Conservation (phyloP, 2,888 invertebrate genomes). For the Rapana venosa region DNA sequence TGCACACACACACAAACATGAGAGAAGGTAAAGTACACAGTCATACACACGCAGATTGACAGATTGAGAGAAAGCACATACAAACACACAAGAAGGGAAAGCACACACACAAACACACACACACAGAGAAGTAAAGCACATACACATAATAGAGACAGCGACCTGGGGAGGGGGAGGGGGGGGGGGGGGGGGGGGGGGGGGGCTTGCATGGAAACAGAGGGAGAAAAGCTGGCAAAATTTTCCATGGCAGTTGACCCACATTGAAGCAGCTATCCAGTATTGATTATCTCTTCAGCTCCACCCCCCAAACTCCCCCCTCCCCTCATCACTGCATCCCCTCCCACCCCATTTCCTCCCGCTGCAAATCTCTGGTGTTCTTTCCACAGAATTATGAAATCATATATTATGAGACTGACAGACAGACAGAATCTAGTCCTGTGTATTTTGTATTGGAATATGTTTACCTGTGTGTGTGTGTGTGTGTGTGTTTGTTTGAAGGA, state of each 20-base stretch:
- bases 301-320: background rate
- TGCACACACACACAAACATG: too few relatives aligned
- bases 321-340: background rate
- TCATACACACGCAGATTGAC: too few relatives aligned
- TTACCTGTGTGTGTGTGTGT: background rate
- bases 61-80: too few relatives aligned
- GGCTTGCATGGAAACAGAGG: background rate
- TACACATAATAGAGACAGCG: background rate
- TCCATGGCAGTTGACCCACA: background rate
- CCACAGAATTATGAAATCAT: too few relatives aligned
- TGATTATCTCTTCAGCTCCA: background rate
- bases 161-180: background rate
- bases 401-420: too few relatives aligned
- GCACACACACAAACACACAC: background rate
- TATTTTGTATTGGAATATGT: background rate
- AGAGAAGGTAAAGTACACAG: too few relatives aligned
- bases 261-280: constrained; percentile 1
- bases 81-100: too few relatives aligned
- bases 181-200: background rate
- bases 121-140: background rate
- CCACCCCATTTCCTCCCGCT: too few relatives aligned
- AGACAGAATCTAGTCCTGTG: background rate
- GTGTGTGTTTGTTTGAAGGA: background rate
- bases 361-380: too few relatives aligned
- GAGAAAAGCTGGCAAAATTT: background rate